Base-by-base conservation (phyloP, 2,888 invertebrate species). In the Drosophila longiperda region DNA sequence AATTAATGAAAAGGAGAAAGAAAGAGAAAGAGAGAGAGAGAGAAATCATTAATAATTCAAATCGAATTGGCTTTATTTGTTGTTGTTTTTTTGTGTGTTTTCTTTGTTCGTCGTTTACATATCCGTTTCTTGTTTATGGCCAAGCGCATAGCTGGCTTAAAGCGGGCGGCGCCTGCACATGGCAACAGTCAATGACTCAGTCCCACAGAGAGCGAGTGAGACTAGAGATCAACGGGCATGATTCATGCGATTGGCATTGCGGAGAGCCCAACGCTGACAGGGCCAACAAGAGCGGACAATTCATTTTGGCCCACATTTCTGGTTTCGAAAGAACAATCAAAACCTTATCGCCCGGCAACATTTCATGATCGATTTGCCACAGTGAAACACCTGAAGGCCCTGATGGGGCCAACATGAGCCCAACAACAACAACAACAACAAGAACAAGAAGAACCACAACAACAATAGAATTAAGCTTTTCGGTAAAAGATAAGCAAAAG, bases 141-240 rank as follows among this genome's bases (percentile, higher is more conserved):
- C 57, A 73, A 58, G 17, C 53, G 20, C 48, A n/a, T 70, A 57
- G 52, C 66, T 72, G 72, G 67, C 77, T 75, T 76, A 50, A 75
- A 59, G 40, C 66, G n/a, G 9, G 9, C 42, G 73, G 42, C 60
- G 64, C 63, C 55, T 78, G 77, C 77, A 77, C 78, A 78, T 78
- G 63, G 66, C 66, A 69, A 74, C 77, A 61, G 48, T 0, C 40
- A 26, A 50, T 33, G 53, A 54, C 40, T 50, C 23, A 34, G 32
- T 61, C 29, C 29, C 29, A 6, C 45, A 52, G 55, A 29, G 48
- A 65, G 64, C 23, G 34, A 34, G 59, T 9, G 60, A n/a, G 50
- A 67, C 40, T 48, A 23, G 78, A 82, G 86, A 82, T 83, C 86
- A 86, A 86, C 83, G 3, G 23, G 73, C 78, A 80, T 84, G 84